Conservation (phyloP, 1,140 invertebrate species). For the Ruditapes philippinarum region DNA sequence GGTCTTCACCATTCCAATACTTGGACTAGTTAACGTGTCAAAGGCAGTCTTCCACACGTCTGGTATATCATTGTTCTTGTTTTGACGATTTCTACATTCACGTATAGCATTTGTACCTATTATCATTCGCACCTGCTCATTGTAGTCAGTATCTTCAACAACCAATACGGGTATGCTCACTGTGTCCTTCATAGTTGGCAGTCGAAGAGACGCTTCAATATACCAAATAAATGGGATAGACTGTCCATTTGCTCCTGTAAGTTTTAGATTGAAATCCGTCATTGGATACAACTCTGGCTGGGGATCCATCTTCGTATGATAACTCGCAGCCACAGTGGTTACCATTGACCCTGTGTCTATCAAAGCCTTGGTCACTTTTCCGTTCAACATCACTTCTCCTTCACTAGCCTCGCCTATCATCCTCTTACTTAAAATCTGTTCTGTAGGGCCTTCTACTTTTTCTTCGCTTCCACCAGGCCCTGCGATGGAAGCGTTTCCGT, state of each 20-base stretch:
- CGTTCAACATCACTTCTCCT: neutral
- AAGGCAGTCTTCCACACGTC: neutral
- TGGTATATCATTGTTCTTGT: neutral
- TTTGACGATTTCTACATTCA: neutral
- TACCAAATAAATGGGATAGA: neutral
- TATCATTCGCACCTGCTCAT: neutral
- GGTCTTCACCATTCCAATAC: slow-evolving; percentile 7
- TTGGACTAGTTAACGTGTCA: neutral
- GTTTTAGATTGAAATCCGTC: neutral
- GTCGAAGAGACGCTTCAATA: neutral
- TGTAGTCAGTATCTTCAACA: neutral
- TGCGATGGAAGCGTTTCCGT: neutral
- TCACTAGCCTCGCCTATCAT: neutral
- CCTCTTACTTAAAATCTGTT: neutral
- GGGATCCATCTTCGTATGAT: neutral
- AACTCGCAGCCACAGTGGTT: neutral
- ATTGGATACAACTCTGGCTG: neutral
- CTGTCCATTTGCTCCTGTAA: neutral
- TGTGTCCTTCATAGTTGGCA: neutral
- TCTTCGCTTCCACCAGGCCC: neutral
- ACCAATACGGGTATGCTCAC: neutral
- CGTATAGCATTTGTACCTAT: neutral
- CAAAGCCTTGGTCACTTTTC: neutral
- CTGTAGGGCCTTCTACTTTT: neutral
- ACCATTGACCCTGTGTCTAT: slow-evolving; percentile 3